Evolutionary conservation across 2,888 invertebrate genomes (phyloP).

Genomic region (Trilocha varians): DNA sequence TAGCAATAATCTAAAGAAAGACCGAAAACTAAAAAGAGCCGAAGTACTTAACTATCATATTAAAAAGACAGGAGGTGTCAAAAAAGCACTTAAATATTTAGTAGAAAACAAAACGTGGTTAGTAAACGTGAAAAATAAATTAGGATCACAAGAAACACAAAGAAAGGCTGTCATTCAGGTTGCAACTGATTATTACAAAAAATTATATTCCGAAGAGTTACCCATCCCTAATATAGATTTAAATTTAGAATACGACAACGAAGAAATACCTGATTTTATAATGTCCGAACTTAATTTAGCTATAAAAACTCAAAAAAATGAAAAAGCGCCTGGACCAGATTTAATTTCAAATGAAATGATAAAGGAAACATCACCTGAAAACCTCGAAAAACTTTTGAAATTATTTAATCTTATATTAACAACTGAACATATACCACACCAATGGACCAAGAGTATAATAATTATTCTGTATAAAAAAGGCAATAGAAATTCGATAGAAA

Average conservation of each 20-base stretch:
- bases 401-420: slow-evolving; percentile 14
- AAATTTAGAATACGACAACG: too few species aligned
- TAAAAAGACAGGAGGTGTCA: slow-evolving; percentile 1
- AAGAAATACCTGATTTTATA: slow-evolving; percentile 3
- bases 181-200: slow-evolving; percentile 6
- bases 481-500: slow-evolving; percentile 11
- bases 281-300: slow-evolving; percentile 6
- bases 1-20: neutral
- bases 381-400: neutral
- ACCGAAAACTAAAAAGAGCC: neutral
- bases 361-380: neutral
- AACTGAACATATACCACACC: slow-evolving; percentile 11
- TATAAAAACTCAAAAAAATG: slow-evolving; percentile 7
- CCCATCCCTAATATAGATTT: too few species aligned
- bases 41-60: neutral
- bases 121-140: slow-evolving; percentile 2
- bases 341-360: slow-evolving; percentile 1
- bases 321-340: slow-evolving; percentile 8
- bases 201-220: slow-evolving; percentile 1
- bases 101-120: slow-evolving; percentile 3
- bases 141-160: neutral
- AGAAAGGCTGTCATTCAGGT: slow-evolving; percentile 4
- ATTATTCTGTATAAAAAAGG: slow-evolving; percentile 17
- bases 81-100: slow-evolving; percentile 3
- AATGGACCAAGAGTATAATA: slow-evolving; percentile 16